Base-by-base conservation (phyloP, 2,888 invertebrate genomes). In the Euphydryas editha region DNA sequence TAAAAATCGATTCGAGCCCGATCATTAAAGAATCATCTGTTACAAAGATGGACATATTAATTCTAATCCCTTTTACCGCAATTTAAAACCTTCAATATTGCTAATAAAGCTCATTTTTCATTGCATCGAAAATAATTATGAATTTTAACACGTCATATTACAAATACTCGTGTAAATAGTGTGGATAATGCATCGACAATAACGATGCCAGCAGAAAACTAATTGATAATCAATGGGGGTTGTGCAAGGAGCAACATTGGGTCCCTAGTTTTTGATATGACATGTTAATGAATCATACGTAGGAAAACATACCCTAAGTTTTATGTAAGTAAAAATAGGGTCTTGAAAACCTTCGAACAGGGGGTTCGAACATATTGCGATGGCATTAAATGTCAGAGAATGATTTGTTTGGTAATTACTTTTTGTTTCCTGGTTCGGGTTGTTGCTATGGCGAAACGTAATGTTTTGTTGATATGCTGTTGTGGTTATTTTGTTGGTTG, bases 391-490 rank as follows among this genome's bases (percentile, higher is more conserved):
- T 83, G 91, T 91, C 92, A 91, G 84, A 85, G 82, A 87, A 92
- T 92, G 92, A 92, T 92, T 92, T 92, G 92, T 91, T 87, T 77
- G 84, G 89, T 92, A 91, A 92, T 91, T 92, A 90, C 82, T 88
- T 90, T 87, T 86, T 86, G 85, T 88, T 51, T 86, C 83, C 84
- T 79, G 75, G 67, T 81, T 83, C 80, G 76, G 84, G 87, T 73
- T 78, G 87, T 90, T 87, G 87, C 85, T 84, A 87, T 81, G 86
- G 78, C 57, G 69, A 72, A 65, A 54, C 62, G 59, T 81, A 80
- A 80, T 85, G 87, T 90, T 90, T 91, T 85, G 88, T 88, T 88
- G 83, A 88, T 90, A 88, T 73, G 72, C 81, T 73, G 77, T 81
- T 87, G 83, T 88, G 79, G 78, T 76, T 79, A 81, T 77, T 67